Conservation (phyloP, 2,797 vertebrate genomes). For the Cetoscarus ocellatus region DNA sequence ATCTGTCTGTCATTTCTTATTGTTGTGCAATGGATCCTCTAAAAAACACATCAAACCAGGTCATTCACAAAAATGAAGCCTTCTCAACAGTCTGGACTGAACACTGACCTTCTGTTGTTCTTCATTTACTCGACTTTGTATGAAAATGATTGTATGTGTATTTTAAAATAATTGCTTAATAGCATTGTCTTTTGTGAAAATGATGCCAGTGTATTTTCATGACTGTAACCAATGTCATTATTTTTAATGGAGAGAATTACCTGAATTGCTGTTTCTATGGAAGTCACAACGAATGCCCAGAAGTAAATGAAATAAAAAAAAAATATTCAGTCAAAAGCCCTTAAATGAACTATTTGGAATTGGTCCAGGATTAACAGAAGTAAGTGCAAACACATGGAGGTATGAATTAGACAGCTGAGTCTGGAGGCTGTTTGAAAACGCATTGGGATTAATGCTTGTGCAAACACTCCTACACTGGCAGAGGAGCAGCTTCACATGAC, state of each 20-base stretch:
- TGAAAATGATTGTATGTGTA: too few species aligned
- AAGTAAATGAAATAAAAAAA: constrained; percentile 32
- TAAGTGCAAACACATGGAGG: constrained; percentile 12
- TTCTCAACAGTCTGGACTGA: too few species aligned
- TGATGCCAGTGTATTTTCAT: constrained; percentile 11
- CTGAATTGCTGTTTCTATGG: constrained; percentile 31
- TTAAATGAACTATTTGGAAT: constrained; percentile 26
- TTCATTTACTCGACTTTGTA: too few species aligned
- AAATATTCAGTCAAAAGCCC: constrained; percentile 14
- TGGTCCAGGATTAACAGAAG: constrained; percentile 16
- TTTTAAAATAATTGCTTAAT: too few species aligned
- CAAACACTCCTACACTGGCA: constrained; percentile 11
- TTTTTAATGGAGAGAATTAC: constrained; percentile 17
- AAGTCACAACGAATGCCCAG: constrained; percentile 1
- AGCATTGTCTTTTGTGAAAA: constrained; percentile 14
- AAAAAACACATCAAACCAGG: constrained; percentile 19
- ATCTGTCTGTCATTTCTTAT: background rate
- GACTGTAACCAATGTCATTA: constrained; percentile 11
- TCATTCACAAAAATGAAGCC: constrained; percentile 11
- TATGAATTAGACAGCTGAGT: constrained; percentile 15
- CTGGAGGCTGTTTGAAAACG: background rate
- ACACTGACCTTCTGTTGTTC: too few species aligned
- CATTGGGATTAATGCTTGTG: constrained; percentile 18
- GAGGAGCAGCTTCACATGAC: background rate
- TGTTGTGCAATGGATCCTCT: constrained; percentile 22